Base-by-base conservation (phyloP, 2,888 invertebrate genomes). In the Luperina testacea region DNA sequence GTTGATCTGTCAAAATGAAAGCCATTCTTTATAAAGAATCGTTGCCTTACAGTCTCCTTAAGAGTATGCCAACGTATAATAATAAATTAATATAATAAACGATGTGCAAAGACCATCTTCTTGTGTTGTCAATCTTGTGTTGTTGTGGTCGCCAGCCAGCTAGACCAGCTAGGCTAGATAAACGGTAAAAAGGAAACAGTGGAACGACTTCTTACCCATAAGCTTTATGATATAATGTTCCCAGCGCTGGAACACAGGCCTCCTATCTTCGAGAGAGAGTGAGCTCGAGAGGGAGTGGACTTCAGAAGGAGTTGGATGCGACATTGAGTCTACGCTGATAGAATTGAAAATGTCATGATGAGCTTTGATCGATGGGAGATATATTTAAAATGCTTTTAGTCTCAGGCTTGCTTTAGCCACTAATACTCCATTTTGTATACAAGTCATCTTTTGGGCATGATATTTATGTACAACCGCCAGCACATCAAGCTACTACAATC, bases 111-210 rank as follows among this genome's bases (percentile, higher is more conserved):
- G 45, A 15, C 51, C 45, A 83, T 84, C 38, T 86, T 86, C 65
- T 78, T 70, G 75, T 57, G 69, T 57, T 67, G 86, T 61, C 38
- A 83, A 84, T 86, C 65, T 78, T 70, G 75, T 57, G 69, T 57
- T 67, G 86, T 61, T 65, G 75, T 53, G 17, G 71, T 64, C n/a
- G 67, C 24, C 72, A 64, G 17, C 5, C 42, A 61, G 24, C n/a
- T 20, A n/a, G 2, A 24, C 3, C 32, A 61, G 24, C n/a, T 17
- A 32, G 2, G 32, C 32, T 32, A 32, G 32, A n/a, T 3, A 57
- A 4, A 24, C n/a, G 9, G 15, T 32, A 38, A 15, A 38, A 24
- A 51, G 17, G 4, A 45, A n/a, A 59, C 38, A 61, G 65, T 24
- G 65, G 61, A 27, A 59, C 51, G 42, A 75, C 7, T 64, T 48